Percentiles rank a stretch among this genome's conserved stretches.
phyloP scores from a whole-genome alignment of 2,113 vertebrate species.

The Aldabrachelys gigantea region DNA sequence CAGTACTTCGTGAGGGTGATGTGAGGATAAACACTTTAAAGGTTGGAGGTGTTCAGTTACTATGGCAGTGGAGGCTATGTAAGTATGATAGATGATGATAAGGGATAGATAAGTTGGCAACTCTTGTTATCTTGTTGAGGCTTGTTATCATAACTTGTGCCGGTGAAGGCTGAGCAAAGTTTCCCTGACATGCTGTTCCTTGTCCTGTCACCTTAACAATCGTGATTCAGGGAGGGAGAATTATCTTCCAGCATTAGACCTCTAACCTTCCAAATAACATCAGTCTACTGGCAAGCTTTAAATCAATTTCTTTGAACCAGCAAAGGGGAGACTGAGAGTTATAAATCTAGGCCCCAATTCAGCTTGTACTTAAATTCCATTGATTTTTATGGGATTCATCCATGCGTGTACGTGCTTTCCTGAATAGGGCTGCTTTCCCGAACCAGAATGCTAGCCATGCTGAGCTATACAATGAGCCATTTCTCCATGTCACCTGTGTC shows the following conservation, averaged over 20 bases:
- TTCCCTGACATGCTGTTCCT: background rate
- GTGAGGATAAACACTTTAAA: too few species aligned
- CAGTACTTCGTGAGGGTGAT: too few species aligned
- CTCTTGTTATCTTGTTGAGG: background rate
- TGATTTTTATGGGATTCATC: background rate
- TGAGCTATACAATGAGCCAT: background rate
- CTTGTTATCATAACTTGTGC: background rate
- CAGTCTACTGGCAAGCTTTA: accelerated
- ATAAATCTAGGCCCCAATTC: background rate
- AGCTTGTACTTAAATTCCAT: background rate
- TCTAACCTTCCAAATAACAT: accelerated
- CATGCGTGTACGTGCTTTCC: background rate
- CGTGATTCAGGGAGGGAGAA: background rate
- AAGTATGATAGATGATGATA: too few species aligned
- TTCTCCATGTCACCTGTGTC: background rate
- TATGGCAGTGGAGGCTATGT: too few species aligned
- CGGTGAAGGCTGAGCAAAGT: background rate
- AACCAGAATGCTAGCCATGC: background rate
- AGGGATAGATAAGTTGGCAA: too few species aligned
- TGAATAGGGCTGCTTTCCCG: too few species aligned
- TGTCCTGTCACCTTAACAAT: background rate
- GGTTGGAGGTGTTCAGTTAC: too few species aligned
- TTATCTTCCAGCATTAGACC: background rate
- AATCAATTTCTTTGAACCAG: background rate
- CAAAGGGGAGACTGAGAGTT: background rate